Evolutionary conservation across 2,797 vertebrate genomes (phyloP).

Genomic region (Tolypeutes matacus): DNA sequence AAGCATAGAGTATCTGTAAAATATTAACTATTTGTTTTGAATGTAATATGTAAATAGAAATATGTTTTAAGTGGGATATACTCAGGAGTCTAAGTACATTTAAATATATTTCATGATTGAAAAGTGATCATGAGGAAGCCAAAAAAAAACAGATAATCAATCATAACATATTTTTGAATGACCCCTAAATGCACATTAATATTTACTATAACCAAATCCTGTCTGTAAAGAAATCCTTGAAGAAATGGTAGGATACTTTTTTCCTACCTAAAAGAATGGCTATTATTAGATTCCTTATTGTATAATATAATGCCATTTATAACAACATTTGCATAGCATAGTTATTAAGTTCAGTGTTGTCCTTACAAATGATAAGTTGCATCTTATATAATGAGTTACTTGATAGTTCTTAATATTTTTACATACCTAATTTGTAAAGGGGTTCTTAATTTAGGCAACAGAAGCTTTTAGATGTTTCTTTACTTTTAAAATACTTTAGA

Average conservation of each 20-base stretch:
- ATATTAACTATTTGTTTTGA: background rate
- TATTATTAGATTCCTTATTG: conserved; percentile 38
- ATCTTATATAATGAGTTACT: conserved; percentile 32
- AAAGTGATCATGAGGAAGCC: background rate
- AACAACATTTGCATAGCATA: conserved; percentile 33
- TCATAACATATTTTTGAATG: background rate
- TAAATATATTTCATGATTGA: background rate
- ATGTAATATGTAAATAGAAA: background rate
- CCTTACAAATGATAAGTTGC: background rate
- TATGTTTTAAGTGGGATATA: background rate
- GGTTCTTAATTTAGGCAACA: background rate
- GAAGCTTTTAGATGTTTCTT: conserved; percentile 26
- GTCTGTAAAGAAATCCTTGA: conserved; percentile 16
- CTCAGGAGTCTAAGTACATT: background rate
- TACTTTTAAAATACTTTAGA: conserved; percentile 49
- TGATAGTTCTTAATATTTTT: background rate
- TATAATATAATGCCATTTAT: conserved; percentile 7
- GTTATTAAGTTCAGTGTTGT: conserved; percentile 1
- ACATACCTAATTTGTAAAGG: conserved; percentile 28
- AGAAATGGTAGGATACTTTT: background rate
- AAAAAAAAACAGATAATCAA: background rate
- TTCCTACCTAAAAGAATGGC: background rate
- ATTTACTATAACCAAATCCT: background rate
- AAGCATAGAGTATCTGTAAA: background rate
- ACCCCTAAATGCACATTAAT: background rate